Conservation (phyloP, 2,888 invertebrate genomes). For the Neoascia interrupta region DNA sequence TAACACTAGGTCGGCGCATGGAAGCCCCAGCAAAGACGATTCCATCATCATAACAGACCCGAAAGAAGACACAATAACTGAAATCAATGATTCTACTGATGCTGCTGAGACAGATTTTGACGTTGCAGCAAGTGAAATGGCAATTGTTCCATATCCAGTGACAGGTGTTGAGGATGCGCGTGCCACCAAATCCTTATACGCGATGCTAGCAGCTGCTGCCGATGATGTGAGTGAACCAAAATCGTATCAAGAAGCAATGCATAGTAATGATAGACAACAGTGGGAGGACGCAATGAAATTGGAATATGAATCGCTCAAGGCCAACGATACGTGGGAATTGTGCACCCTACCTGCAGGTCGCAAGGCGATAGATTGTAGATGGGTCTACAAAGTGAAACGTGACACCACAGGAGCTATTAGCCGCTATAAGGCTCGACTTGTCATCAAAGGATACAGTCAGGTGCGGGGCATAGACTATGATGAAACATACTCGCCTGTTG, state of each 20-base stretch:
- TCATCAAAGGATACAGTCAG: conserved; percentile 23
- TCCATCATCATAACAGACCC: too few species aligned
- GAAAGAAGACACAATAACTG: too few species aligned
- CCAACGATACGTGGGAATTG: neutral
- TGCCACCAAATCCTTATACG: neutral
- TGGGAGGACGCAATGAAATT: neutral
- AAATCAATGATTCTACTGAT: too few species aligned
- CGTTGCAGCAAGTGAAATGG: conserved; percentile 7
- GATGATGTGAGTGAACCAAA: neutral
- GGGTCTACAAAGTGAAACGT: conserved; percentile 5
- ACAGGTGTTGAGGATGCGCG: neutral
- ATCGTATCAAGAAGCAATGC: neutral
- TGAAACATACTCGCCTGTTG: conserved; percentile 33
- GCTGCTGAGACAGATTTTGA: conserved; percentile 4
- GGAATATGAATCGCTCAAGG: neutral
- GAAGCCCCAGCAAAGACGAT: neutral
- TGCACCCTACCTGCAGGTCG: too few species aligned
- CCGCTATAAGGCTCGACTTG: conserved; percentile 12
- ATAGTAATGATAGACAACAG: neutral
- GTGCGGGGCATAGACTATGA: conserved; percentile 12
- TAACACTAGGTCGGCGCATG: too few species aligned
- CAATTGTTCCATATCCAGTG: neutral
- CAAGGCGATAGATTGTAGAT: conserved; percentile 3
- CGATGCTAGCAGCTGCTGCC: neutral
- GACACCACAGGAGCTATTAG: neutral